These are phyloP conservation scores for Corythucha ciliata DNA, from an alignment of 2,888 invertebrate species.

Conservation along the genomic window DNA sequence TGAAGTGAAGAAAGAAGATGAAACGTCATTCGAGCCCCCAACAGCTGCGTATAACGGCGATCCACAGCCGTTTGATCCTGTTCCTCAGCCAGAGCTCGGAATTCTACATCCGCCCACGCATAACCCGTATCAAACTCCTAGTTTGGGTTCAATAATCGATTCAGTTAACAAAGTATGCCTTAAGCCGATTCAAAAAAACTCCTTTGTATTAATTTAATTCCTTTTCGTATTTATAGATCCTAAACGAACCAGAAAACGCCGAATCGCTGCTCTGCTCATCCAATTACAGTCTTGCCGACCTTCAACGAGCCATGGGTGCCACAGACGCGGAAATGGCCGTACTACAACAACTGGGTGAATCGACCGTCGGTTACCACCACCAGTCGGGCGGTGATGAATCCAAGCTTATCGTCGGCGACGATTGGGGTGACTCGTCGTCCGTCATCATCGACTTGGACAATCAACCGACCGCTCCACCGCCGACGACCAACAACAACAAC, in stretches of 20 bases:
- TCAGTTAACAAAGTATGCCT: constrained; percentile 37
- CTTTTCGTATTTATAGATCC: constrained; percentile 20
- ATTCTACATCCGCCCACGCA: background rate
- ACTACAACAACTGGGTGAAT: constrained; percentile 38
- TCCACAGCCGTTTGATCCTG: background rate
- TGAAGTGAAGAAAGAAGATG: too few species aligned
- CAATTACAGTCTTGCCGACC: constrained; percentile 34
- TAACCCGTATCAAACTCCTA: constrained; percentile 18
- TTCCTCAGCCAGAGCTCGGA: constrained; percentile 1
- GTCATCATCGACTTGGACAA: constrained; percentile 32
- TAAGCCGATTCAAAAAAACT: too few species aligned
- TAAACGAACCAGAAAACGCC: constrained; percentile 25
- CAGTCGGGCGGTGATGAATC: background rate
- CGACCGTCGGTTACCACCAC: constrained; percentile 20
- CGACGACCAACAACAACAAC: too few species aligned
- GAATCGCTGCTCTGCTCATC: constrained; percentile 21
- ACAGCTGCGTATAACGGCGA: background rate
- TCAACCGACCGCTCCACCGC: constrained; percentile 22
- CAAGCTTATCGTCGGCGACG: background rate
- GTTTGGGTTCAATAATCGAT: constrained; percentile 37
- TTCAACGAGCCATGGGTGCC: constrained; percentile 39
- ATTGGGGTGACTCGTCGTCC: constrained; percentile 4
- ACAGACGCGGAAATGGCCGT: constrained; percentile 40
- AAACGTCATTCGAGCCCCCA: too few species aligned
- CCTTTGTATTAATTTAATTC: too few species aligned